Conservation (phyloP, 2,113 vertebrate species). For the Mustela lutreola region DNA sequence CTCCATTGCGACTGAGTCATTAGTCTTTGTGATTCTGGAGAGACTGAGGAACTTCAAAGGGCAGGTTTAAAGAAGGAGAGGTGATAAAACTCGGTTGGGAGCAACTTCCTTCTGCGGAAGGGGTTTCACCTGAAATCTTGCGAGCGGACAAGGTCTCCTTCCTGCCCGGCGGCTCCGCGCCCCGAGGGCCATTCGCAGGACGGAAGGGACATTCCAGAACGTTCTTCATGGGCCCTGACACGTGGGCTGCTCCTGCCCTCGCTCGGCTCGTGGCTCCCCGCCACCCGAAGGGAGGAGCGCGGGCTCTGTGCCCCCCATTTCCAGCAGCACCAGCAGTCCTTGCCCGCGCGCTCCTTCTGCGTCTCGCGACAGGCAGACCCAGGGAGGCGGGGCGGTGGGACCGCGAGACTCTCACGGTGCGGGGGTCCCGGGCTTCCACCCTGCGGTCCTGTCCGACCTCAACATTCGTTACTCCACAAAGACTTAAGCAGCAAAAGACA, state of each 20-base stretch:
- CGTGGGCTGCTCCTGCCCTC: not conserved
- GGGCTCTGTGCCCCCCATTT: not conserved
- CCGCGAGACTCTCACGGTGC: not conserved
- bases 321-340: not conserved
- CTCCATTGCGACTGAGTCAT: not conserved
- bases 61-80: not conserved
- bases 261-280: not conserved
- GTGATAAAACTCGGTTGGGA: not conserved
- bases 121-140: not conserved
- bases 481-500: not conserved
- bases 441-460: not conserved
- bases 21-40: not conserved
- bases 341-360: not conserved
- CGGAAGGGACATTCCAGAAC: not conserved
- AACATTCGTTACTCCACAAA: not conserved
- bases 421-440: not conserved
- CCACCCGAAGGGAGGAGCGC: not conserved
- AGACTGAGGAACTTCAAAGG: not conserved
- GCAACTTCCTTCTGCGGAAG: not conserved
- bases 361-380: not conserved
- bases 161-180: fast-evolving
- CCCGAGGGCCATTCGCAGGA: not conserved
- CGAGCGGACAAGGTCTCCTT: fast-evolving
- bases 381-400: not conserved
- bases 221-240: not conserved